Evolutionary conservation across 2,797 vertebrate species (phyloP).

Genomic region (Artibeus jamaicensis): DNA sequence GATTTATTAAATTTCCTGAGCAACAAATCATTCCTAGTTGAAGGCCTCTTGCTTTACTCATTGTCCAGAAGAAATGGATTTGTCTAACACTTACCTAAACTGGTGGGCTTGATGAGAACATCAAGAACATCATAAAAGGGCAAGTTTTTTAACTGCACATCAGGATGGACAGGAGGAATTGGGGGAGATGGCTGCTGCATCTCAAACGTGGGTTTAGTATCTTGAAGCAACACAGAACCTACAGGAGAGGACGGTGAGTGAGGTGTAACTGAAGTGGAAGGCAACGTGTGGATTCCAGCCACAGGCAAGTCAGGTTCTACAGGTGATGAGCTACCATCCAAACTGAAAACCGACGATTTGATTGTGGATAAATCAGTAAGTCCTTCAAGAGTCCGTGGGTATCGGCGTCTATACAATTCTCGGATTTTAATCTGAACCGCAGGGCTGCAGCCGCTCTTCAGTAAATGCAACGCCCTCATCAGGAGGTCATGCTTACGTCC

Average conservation of each 20-base stretch:
- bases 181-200: conserved; percentile 92
- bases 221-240: conserved; percentile 84
- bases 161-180: conserved; percentile 95
- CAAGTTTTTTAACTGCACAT: conserved; percentile 95
- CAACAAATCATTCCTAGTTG: background rate
- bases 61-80: background rate
- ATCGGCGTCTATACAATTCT: conserved; percentile 88
- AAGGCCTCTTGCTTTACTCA: background rate
- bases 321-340: conserved; percentile 82
- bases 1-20: background rate
- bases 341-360: conserved; percentile 82
- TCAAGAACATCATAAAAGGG: conserved; percentile 98
- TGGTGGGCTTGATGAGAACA: conserved; percentile 96
- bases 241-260: conserved; percentile 84
- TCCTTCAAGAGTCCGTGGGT: conserved; percentile 86
- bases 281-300: conserved; percentile 82
- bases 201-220: conserved; percentile 89
- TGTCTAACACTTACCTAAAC: conserved; percentile 89
- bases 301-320: conserved; percentile 83
- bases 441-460: conserved; percentile 90
- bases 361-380: conserved; percentile 84
- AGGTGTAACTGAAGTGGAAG: conserved; percentile 82
- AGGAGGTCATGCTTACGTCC: conserved; percentile 92
- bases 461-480: conserved; percentile 89
- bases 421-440: conserved; percentile 90